Base-by-base conservation (phyloP, 2,888 invertebrate genomes). In the Drosophila kambysellisi region DNA sequence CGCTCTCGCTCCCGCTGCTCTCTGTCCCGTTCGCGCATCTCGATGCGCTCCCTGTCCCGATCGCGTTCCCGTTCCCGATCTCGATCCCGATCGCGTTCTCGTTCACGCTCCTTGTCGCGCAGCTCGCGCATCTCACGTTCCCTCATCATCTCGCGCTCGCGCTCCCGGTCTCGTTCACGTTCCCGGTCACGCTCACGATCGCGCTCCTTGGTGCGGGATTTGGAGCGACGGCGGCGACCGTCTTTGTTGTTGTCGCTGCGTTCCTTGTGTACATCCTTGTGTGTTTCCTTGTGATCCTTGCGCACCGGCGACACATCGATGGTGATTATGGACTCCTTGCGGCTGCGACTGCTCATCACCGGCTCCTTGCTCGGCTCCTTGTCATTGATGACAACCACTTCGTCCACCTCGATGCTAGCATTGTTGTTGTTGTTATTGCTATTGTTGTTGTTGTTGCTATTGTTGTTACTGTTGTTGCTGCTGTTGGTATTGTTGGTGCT, bases 181-280 rank as follows among this genome's bases (percentile, higher is more conserved):
- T 94, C 94, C 2, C 94, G 87, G 39, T 86, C 83, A 93, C 94
- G 91, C 54, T 94, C 94, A 53, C 89, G 84, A 15, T 95, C 92
- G 93, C 94, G 91, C 57, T 94, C 94, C 66, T 94, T 93, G 39
- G 92, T 92, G 32, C 93, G 91, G 0, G 93, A 93, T 76, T 93
- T 88, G 87, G 92, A 90, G 74, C 94, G 82, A 71, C 94, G 81
- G 4, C 88, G 83, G 1, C 92, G 83, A 7, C 64, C 43, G 7
- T 85, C 85, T 50, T 88, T 91, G 50, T 74, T 65, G 41, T 37
- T 41, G 3, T 51, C 48, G 8, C 78, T 79, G 41, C 88, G 90
- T 2, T 91, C 90, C 63, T 87, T 89, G 48, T 58, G 71, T 41
- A 30, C 5, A 30, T 91, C 90, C 62, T 87, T 89, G 33, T 59